These are phyloP conservation scores for Archips xylosteana DNA, from an alignment of 2,888 invertebrate species.

Conservation along the genomic window DNA sequence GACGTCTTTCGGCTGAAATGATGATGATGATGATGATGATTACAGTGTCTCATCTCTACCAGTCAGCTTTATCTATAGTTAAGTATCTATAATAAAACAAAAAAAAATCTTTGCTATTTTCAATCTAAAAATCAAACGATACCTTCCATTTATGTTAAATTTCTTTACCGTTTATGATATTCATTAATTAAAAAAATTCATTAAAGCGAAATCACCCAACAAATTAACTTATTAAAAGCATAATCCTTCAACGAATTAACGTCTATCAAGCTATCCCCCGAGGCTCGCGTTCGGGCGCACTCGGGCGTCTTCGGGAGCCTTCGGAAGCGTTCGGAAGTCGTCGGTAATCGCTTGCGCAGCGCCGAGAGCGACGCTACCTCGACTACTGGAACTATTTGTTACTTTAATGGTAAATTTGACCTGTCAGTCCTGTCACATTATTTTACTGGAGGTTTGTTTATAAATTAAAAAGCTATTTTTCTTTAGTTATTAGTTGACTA, in stretches of 20 bases:
- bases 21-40: too few relatives aligned
- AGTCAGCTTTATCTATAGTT: too few relatives aligned
- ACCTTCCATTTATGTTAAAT: too few relatives aligned
- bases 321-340: slow-evolving; percentile 54
- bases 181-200: not conserved
- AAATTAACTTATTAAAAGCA: slow-evolving; percentile 8
- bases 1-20: too few relatives aligned
- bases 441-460: slow-evolving; percentile 50
- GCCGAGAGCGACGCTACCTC: slow-evolving; percentile 63
- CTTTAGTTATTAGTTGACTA: not conserved
- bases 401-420: slow-evolving; percentile 61
- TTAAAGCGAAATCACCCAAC: slow-evolving; percentile 7
- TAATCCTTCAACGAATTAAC: slow-evolving; percentile 69
- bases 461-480: not conserved
- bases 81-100: too few relatives aligned
- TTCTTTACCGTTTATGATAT: too few relatives aligned
- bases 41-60: too few relatives aligned
- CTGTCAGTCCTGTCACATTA: slow-evolving; percentile 60
- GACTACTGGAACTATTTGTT: slow-evolving; percentile 59
- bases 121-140: too few relatives aligned
- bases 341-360: slow-evolving; percentile 54
- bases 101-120: too few relatives aligned
- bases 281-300: slow-evolving; percentile 56
- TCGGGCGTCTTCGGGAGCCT: slow-evolving; percentile 58
- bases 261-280: slow-evolving; percentile 63